A percentile compares a stretch with the other conserved stretches of the same genome.
phyloP scores from a whole-genome alignment of 2,113 vertebrate genomes.

The Oplegnathus fasciatus region DNA sequence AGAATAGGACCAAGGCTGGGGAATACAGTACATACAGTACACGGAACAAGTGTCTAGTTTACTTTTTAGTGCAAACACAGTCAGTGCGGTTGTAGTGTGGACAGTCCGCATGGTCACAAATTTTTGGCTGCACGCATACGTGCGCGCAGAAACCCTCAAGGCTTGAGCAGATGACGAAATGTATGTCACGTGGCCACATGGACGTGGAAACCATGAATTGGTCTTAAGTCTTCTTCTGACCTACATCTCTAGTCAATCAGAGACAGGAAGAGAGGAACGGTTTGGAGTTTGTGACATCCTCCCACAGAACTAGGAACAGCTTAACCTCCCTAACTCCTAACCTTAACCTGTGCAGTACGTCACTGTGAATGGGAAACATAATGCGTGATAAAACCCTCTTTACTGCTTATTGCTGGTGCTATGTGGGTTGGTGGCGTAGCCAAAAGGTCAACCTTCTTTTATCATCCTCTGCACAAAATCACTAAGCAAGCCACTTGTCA shows the following conservation, averaged over 20 bases:
- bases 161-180: background rate
- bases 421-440: background rate
- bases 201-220: background rate
- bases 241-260: conserved; percentile 70
- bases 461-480: too few relatives aligned
- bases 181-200: background rate
- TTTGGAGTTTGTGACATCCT: conserved; percentile 49
- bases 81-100: background rate
- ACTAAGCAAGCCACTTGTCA: too few relatives aligned
- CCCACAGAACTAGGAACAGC: conserved; percentile 48
- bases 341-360: conserved; percentile 30
- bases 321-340: conserved; percentile 57
- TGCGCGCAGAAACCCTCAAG: background rate
- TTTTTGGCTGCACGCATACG: background rate
- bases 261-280: conserved; percentile 30
- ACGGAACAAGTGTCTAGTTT: background rate
- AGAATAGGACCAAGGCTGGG: background rate
- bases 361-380: conserved; percentile 19
- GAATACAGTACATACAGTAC: background rate
- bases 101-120: background rate
- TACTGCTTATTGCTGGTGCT: conserved; percentile 11
- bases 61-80: background rate
- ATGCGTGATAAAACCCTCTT: conserved; percentile 18
- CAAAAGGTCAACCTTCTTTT: conserved; percentile 11
- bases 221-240: conserved; percentile 62